Base-by-base conservation (phyloP, 1,140 invertebrate genomes). In the Chlorops oryzae region DNA sequence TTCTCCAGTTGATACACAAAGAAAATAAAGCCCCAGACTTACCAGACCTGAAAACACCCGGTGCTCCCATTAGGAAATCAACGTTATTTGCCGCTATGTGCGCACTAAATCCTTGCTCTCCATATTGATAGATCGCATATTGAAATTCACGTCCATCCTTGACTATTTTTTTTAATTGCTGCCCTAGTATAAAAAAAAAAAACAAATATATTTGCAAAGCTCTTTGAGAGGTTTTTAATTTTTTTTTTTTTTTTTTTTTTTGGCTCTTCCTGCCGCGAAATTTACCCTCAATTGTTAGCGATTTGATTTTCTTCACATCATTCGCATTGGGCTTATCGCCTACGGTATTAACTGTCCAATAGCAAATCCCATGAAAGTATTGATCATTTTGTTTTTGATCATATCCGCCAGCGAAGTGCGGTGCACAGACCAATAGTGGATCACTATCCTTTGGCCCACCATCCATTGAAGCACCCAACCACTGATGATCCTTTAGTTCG, bases 31-130 rank as follows among this genome's bases (percentile, higher is more conserved):
- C n/a, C n/a, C n/a, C 45, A 35, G 44, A 47, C 48, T 46, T 73
- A 75, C 77, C 77, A 80, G n/a, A 72, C 64, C 15, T 72, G 59
- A 13, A 77, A n/a, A n/a, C 49, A 3, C 79, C 79, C 9, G 79
- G 80, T 12, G 73, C 73, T 3, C 80, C 80, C 15, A 80, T 57
- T 17, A 80, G 58, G 2, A 78, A 48, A 13, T 67, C 70, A 23
- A 62, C 59, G 21, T 55, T 52, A 25, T 68, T 58, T 10, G 68
- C 58, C 0, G 70, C 64, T 0, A 74, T 57, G 48, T 73, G 74
- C 15, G 66, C 50, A 5, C 75, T 74, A 32, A 76, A 65, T 0
- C 77, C 77, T 0, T 64, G 65, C 59, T 77, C 64, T 0, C 72
- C 75, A 24, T 73, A 75, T 13, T 72, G 71, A 56, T 76, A 74